Conservation (phyloP, 37 sponge, comb jelly and placozoan species). For the Theonella swinhoei region DNA sequence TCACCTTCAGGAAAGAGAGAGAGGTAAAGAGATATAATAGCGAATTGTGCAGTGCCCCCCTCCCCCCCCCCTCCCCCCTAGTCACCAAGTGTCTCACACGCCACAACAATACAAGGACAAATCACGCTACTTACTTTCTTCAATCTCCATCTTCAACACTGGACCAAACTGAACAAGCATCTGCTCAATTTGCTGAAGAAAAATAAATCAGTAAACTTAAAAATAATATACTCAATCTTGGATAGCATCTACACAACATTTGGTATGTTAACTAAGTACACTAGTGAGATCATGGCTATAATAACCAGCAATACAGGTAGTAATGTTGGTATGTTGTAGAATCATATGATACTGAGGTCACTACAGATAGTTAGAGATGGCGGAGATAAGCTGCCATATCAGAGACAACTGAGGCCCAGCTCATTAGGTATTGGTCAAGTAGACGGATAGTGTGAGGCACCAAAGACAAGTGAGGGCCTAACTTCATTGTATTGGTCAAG, state of each 20-base stretch:
- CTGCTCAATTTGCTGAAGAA: constrained; percentile 28
- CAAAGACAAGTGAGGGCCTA: too few relatives aligned
- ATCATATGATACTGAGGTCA: constrained; percentile 11
- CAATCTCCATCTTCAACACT: constrained; percentile 62
- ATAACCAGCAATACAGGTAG: constrained; percentile 46
- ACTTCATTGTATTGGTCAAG: too few relatives aligned
- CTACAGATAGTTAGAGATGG: constrained; percentile 4
- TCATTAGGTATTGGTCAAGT: too few relatives aligned
- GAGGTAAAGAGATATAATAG: too few relatives aligned
- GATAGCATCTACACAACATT: not conserved
- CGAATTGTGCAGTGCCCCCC: too few relatives aligned
- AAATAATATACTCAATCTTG: not conserved
- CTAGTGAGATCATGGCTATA: too few relatives aligned
- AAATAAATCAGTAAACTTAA: not conserved
- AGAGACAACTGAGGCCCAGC: too few relatives aligned
- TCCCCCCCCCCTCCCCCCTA: too few relatives aligned
- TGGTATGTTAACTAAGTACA: too few relatives aligned
- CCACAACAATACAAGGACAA: too few relatives aligned
- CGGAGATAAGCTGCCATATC: not conserved
- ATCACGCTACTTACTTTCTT: constrained; percentile 56
- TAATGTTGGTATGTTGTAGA: constrained; percentile 26
- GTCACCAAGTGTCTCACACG: too few relatives aligned
- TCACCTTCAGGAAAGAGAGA: constrained; percentile 32
- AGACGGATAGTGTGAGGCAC: too few relatives aligned
- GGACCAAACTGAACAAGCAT: constrained; percentile 20